Evolutionary conservation across 2,888 invertebrate genomes (phyloP).

Genomic region (Leptodirus hochenwartii): DNA sequence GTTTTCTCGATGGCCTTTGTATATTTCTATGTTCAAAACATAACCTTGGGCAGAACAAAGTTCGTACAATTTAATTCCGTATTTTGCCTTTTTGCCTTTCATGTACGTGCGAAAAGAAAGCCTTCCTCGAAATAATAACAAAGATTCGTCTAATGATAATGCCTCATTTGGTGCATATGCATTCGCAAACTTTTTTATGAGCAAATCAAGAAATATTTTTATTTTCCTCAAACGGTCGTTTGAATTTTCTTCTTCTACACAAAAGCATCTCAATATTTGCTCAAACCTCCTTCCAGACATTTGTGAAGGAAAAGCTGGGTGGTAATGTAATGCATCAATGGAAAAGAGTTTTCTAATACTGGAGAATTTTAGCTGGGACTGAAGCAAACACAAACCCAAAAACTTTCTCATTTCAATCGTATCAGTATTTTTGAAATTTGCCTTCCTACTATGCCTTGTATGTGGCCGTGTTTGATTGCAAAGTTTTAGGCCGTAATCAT

Average conservation of each 20-base stretch:
- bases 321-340: conserved; percentile 11
- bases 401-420: conserved; percentile 9
- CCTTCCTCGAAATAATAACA: conserved; percentile 12
- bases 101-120: too few relatives aligned
- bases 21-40: conserved; percentile 10
- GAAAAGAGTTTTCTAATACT: conserved; percentile 11
- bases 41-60: conserved; percentile 11
- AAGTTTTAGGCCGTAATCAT: conserved; percentile 11
- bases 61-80: conserved; percentile 13
- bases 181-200: conserved; percentile 11
- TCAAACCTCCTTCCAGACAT: conserved; percentile 9
- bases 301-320: conserved; percentile 10
- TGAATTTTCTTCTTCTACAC: conserved; percentile 9
- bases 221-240: conserved; percentile 11
- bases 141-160: conserved; percentile 12
- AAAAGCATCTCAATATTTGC: conserved; percentile 10
- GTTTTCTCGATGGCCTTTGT: conserved; percentile 13
- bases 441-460: conserved; percentile 10
- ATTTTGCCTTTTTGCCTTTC: conserved; percentile 13
- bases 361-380: conserved; percentile 10
- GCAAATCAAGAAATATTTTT: conserved; percentile 11
- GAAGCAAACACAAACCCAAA: conserved; percentile 10
- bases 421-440: conserved; percentile 11
- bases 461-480: conserved; percentile 11
- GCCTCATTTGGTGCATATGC: conserved; percentile 10